Evolutionary conservation across 2,113 vertebrate species (phyloP), one percentile per base, ranked within the genome.

Genomic region (Pungitius pungitius): DNA sequence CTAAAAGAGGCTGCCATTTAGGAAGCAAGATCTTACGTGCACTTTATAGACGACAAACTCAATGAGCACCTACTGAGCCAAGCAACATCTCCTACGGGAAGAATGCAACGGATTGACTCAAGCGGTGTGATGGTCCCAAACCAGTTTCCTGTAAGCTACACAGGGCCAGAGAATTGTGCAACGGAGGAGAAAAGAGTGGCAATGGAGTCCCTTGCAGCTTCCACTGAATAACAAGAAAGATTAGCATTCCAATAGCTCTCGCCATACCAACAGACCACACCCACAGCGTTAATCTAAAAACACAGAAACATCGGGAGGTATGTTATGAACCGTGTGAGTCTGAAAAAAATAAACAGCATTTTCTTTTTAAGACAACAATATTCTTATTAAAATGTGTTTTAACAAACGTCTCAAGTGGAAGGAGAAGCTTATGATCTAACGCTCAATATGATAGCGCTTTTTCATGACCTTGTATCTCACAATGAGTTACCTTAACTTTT

Each of bases 241-340:
- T 90, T 90, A 89, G 86, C 90, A 91, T 92, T 91, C 88, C 89
- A 87, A 87, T 75, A 72, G 85, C 65, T 39, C 66, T 66, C 80
- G 75, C 85, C 87, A 91, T 91, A 85, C 75, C 83, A 86, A 90
- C 83, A 78, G 74, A 71, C 63, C 30, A 67, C 73, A 71, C 83
- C 69, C 77, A 81, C 59, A 39, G 75, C 0, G 51, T 80, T 80
- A 74, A 86, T 85, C 82, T 79, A 79, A 77, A 85, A 80, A 85
- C 68, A 89, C 62, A 69, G 69, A 83, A 71, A 88, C 75, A 69
- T 43, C 78, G 81, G 55, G 18, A 55, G 57, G 87, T 79, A 83
- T 80, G 77, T 65, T 61, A 33, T 84, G 62, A 70, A 75, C 69
- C 56, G 64, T 15, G 54, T 87, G 80, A 85, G n/a, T 84, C 77